A percentile compares a stretch with the other conserved stretches of the same genome.
Evolutionary conservation across 2,888 invertebrate species (phyloP).

Genomic region (Arge pagana): DNA sequence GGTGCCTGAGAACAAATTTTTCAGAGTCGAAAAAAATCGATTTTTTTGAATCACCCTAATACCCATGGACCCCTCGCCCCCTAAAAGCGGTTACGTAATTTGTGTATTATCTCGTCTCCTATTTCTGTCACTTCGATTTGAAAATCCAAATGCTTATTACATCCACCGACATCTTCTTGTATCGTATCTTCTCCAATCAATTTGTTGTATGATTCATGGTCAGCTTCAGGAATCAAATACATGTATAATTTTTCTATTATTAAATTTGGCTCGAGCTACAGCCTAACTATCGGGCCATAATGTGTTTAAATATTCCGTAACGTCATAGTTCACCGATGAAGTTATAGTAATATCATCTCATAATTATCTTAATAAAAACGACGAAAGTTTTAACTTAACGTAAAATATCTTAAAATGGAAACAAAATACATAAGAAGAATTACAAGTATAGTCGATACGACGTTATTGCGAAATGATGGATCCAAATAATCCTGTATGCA

Average conservation of each 20-base stretch:
- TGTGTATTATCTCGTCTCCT: not conserved
- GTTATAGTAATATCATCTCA: not conserved
- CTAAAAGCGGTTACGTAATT: too few species aligned
- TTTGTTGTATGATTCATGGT: not conserved
- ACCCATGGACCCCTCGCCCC: too few species aligned
- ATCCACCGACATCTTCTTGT: not conserved
- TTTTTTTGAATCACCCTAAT: too few species aligned
- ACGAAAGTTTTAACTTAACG: too few species aligned
- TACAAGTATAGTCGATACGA: too few species aligned
- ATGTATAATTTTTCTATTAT: not conserved
- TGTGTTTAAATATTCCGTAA: not conserved
- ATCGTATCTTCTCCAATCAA: not conserved
- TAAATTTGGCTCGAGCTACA: not conserved
- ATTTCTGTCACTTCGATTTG: not conserved
- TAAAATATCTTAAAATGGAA: too few species aligned
- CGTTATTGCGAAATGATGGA: not conserved
- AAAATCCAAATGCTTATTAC: not conserved
- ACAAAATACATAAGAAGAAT: too few species aligned
- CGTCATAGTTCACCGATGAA: not conserved
- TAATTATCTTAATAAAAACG: not conserved
- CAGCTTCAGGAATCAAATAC: not conserved
- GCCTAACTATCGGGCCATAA: not conserved
- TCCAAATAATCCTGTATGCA: not conserved
- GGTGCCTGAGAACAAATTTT: too few species aligned
- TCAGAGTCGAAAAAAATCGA: too few species aligned